Evolutionary conservation across 2,888 invertebrate species (phyloP).

Genomic region (Oscheius sp.): DNA sequence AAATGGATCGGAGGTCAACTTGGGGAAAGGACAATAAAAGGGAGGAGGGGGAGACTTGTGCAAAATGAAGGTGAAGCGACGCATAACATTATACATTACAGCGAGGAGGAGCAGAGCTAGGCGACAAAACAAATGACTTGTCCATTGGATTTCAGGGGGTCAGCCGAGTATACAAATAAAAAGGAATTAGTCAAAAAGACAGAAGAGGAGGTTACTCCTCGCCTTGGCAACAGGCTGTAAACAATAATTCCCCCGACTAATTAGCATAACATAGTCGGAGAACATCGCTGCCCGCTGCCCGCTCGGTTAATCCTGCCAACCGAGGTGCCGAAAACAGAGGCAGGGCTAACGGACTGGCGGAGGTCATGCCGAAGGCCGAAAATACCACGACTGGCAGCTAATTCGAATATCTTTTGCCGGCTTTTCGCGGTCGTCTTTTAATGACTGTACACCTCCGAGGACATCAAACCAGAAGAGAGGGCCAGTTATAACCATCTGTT

Average conservation of each 20-base stretch:
- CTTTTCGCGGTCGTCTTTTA: too few species aligned
- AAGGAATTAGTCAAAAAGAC: not conserved
- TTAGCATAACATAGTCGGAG: slow-evolving; percentile 33
- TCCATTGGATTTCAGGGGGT: not conserved
- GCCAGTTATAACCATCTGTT: too few species aligned
- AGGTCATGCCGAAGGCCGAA: not conserved
- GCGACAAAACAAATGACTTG: slow-evolving; percentile 23
- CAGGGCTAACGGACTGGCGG: slow-evolving; percentile 5
- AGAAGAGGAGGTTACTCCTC: not conserved
- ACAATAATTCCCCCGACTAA: slow-evolving; percentile 2
- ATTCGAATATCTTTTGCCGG: too few species aligned
- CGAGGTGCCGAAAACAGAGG: slow-evolving; percentile 10
- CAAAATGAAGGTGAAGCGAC: slow-evolving; percentile 1
- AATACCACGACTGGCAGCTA: not conserved
- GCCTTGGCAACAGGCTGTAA: not conserved
- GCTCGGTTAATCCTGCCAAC: slow-evolving; percentile 26
- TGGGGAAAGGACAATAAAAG: too few species aligned
- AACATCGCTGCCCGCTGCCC: not conserved
- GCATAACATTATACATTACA: slow-evolving; percentile 37
- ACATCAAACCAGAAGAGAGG: too few species aligned
- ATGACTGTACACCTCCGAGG: too few species aligned
- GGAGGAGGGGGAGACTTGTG: too few species aligned
- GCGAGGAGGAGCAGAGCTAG: slow-evolving; percentile 10
- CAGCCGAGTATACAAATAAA: not conserved
- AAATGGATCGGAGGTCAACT: too few species aligned